A percentile compares a stretch with the other conserved stretches of the same genome.
phyloP scores from a whole-genome alignment of 2,888 invertebrate species.

The Athrips mouffetella region DNA sequence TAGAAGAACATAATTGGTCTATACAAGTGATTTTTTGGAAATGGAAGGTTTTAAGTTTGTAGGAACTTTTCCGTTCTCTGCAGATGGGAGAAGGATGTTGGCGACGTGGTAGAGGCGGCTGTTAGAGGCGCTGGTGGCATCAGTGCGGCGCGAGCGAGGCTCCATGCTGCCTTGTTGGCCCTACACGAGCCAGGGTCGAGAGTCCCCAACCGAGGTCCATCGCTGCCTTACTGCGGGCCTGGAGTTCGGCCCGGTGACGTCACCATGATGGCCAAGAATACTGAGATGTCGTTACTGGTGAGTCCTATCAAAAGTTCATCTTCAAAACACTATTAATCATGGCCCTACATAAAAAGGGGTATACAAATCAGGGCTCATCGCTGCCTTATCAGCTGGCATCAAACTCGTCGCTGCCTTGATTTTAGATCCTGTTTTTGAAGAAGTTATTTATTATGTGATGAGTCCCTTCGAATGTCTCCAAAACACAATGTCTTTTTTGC shows the following conservation, averaged over 20 bases:
- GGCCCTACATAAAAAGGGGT: too few relatives aligned
- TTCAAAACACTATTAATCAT: too few relatives aligned
- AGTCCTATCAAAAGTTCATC: too few relatives aligned
- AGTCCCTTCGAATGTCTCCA: too few relatives aligned
- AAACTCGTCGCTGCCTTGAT: too few relatives aligned
- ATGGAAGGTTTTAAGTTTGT: not conserved
- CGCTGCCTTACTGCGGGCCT: slow-evolving; percentile 79
- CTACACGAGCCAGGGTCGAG: slow-evolving; percentile 49
- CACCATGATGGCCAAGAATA: slow-evolving; percentile 71
- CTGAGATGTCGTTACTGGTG: slow-evolving; percentile 72
- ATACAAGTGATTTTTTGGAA: too few relatives aligned
- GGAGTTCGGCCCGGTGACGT: slow-evolving; percentile 73
- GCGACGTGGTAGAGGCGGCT: slow-evolving; percentile 77
- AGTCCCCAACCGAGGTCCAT: slow-evolving; percentile 69
- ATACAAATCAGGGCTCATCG: too few relatives aligned
- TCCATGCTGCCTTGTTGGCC: slow-evolving; percentile 64
- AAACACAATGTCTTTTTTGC: too few relatives aligned
- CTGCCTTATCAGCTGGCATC: too few relatives aligned
- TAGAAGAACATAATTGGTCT: too few relatives aligned
- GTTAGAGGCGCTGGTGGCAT: slow-evolving; percentile 70
- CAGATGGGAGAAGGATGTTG: slow-evolving; percentile 75
- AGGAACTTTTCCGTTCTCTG: not conserved
- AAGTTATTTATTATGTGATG: too few relatives aligned
- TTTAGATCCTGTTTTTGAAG: too few relatives aligned
- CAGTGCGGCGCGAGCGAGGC: slow-evolving; percentile 58